These are phyloP conservation scores for Chlorospingus flavigularis DNA, from an alignment of 2,797 vertebrate genomes.

Conservation along the genomic window DNA sequence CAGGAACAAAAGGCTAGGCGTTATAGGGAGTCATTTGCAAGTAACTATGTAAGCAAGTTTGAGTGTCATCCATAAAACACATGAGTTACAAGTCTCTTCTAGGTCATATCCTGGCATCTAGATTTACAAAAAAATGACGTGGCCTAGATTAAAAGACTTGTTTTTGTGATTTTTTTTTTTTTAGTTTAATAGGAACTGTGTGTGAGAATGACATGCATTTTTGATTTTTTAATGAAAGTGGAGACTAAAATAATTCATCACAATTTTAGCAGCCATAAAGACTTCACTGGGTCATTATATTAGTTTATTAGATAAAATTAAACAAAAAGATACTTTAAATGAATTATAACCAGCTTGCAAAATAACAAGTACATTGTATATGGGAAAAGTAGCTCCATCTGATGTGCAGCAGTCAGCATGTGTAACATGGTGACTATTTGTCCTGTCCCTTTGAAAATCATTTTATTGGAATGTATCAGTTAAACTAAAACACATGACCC, in stretches of 20 bases:
- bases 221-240: constrained; percentile 53
- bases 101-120: not conserved
- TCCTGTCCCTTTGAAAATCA: constrained; percentile 81
- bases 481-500: constrained; percentile 81
- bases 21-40: not conserved
- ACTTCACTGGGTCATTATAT: constrained; percentile 66
- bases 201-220: not conserved
- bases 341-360: constrained; percentile 72
- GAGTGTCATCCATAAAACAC: not conserved
- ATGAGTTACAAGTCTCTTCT: not conserved
- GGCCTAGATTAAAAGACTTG: not conserved
- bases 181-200: not conserved
- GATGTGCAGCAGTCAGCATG: constrained; percentile 70
- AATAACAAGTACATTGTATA: constrained; percentile 73
- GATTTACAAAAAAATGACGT: not conserved
- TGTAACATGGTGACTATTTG: constrained; percentile 76
- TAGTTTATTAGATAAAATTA: constrained; percentile 71
- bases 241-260: constrained; percentile 18
- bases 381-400: constrained; percentile 76
- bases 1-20: not conserved
- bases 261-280: constrained; percentile 63
- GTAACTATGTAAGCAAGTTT: not conserved
- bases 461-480: constrained; percentile 81
- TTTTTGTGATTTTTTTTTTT: not conserved
- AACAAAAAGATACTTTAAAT: constrained; percentile 63